Conservation (phyloP, 2,888 invertebrate genomes). For the Lasioglossum marginatum region DNA sequence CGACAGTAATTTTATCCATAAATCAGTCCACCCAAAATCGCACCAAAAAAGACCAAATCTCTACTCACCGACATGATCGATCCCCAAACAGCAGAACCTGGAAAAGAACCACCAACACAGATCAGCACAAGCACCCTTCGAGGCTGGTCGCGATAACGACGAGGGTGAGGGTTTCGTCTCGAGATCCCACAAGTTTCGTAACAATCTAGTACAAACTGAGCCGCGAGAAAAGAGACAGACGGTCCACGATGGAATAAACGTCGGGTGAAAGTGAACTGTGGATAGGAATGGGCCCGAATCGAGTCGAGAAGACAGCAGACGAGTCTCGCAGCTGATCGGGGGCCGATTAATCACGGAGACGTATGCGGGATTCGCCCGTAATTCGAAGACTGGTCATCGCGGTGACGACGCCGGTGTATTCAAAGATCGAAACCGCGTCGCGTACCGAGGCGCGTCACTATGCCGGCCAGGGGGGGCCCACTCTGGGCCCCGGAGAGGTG, state of each 20-base stretch:
- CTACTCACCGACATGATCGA: slow-evolving; percentile 65
- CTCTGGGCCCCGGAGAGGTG: slow-evolving; percentile 31
- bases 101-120: slow-evolving; percentile 6
- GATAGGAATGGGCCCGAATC: not conserved
- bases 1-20: no score
- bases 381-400: slow-evolving; percentile 81
- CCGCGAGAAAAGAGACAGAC: not conserved
- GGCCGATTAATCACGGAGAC: slow-evolving; percentile 51
- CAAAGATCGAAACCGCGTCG: slow-evolving; percentile 79
- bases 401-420: slow-evolving; percentile 77
- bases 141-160: slow-evolving; percentile 36
- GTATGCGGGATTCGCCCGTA: slow-evolving; percentile 78
- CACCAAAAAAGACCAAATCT: not conserved
- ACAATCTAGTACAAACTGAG: not conserved
- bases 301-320: not conserved
- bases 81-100: not conserved
- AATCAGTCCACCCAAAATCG: no score
- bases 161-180: slow-evolving; percentile 35
- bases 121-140: slow-evolving; percentile 25
- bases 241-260: not conserved
- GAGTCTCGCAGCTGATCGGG: not conserved
- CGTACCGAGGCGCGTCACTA: slow-evolving; percentile 66
- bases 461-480: slow-evolving; percentile 52
- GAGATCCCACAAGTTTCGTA: not conserved
- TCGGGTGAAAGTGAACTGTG: not conserved